Evolutionary conservation across 2,888 invertebrate species (phyloP).

Genomic region (Aethes cnicana): DNA sequence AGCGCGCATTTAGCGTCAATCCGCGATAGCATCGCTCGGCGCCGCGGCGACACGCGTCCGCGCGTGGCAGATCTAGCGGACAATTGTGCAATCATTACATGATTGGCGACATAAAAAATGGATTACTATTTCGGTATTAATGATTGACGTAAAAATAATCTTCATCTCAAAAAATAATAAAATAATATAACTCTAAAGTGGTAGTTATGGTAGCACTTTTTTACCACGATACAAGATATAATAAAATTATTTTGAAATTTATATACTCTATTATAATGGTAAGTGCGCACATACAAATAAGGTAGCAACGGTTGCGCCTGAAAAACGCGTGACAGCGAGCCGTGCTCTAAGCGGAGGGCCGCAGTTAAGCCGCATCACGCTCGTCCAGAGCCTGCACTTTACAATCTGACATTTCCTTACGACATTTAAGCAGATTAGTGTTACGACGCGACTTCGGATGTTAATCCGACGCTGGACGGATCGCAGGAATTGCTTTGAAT

Average conservation of each 20-base stretch:
- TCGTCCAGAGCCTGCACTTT: constrained; percentile 68
- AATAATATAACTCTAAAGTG: no score
- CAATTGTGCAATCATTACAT: constrained; percentile 60
- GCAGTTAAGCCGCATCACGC: constrained; percentile 69
- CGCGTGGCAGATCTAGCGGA: constrained; percentile 63
- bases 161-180: neutral
- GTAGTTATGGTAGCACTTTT: no score
- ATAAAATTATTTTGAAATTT: no score
- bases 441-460: constrained; percentile 73
- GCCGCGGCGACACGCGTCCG: constrained; percentile 41
- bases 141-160: constrained; percentile 16
- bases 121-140: constrained; percentile 31
- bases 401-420: constrained; percentile 83
- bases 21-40: constrained; percentile 72
- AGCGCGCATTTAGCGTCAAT: constrained; percentile 80
- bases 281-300: constrained; percentile 1
- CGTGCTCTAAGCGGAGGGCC: constrained; percentile 62
- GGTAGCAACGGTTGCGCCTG: constrained; percentile 21
- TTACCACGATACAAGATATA: no score
- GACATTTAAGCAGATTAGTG: constrained; percentile 82
- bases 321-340: constrained; percentile 50
- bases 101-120: constrained; percentile 42
- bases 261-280: no score
- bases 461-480: constrained; percentile 78
- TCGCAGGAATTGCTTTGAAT: constrained; percentile 74